Conservation (phyloP, 1,140 invertebrate species). For the Bombyx mandarina region DNA sequence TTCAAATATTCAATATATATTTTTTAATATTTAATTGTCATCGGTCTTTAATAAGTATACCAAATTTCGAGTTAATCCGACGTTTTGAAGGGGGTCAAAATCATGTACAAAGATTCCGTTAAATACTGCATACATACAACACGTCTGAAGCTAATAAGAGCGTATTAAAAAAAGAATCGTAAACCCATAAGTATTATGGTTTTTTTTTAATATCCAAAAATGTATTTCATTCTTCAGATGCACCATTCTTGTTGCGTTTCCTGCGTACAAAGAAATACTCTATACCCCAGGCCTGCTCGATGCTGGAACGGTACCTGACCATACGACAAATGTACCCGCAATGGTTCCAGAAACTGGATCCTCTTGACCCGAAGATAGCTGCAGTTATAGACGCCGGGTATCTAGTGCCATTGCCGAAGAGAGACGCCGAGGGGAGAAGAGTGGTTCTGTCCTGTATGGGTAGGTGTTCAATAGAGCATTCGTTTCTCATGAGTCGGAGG, state of each 20-base stretch:
- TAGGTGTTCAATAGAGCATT: constrained; percentile 34
- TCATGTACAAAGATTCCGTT: too few relatives aligned
- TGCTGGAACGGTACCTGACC: constrained; percentile 87
- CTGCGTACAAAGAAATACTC: constrained; percentile 90
- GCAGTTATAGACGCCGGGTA: constrained; percentile 88
- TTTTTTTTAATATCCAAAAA: too few relatives aligned
- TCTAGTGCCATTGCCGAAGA: constrained; percentile 81
- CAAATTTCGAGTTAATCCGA: too few relatives aligned
- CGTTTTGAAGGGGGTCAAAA: too few relatives aligned
- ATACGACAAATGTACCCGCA: constrained; percentile 85
- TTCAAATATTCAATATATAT: too few relatives aligned
- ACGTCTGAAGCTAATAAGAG: too few relatives aligned
- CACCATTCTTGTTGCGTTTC: constrained; percentile 85
- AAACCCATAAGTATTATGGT: too few relatives aligned
- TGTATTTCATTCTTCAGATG: constrained; percentile 64
- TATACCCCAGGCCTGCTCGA: constrained; percentile 85
- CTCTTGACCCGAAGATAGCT: constrained; percentile 78
- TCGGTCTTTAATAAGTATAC: too few relatives aligned
- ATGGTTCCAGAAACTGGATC: constrained; percentile 87
- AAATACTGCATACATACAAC: too few relatives aligned
- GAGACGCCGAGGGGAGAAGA: constrained; percentile 80
- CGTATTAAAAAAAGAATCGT: too few relatives aligned
- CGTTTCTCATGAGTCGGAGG: too few relatives aligned
- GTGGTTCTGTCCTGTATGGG: constrained; percentile 83
- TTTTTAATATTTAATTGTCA: too few relatives aligned